phyloP scores from a whole-genome alignment of 92 coral and sea anemone genomes.

The Paragorgia papillata region DNA sequence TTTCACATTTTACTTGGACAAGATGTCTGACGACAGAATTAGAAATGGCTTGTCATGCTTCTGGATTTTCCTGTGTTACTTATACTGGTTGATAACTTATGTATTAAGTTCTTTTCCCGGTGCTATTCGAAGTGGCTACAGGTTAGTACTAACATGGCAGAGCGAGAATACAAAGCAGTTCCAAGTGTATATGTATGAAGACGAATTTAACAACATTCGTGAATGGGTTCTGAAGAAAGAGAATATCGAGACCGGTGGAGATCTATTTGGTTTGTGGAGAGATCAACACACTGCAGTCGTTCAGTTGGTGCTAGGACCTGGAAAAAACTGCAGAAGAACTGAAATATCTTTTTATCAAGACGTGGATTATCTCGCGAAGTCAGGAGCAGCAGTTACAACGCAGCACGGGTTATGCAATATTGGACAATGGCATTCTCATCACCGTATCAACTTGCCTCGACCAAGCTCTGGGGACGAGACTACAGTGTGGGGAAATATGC shows the following conservation, averaged over 20 bases:
- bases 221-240: conserved; percentile 57
- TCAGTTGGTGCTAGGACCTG: conserved; percentile 85
- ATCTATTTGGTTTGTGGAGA: conserved; percentile 83
- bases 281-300: conserved; percentile 70
- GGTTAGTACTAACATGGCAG: neutral
- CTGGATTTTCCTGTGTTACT: neutral
- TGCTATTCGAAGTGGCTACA: neutral
- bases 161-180: conserved; percentile 3
- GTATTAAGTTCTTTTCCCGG: neutral
- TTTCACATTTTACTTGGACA: neutral
- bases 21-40: neutral
- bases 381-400: conserved; percentile 60
- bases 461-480: conserved; percentile 88
- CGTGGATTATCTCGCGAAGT: conserved; percentile 58
- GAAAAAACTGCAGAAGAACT: conserved; percentile 61
- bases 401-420: conserved; percentile 81
- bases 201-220: conserved; percentile 60
- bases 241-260: conserved; percentile 85
- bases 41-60: neutral
- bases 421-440: conserved; percentile 98
- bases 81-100: neutral
- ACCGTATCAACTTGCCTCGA: conserved; percentile 64
- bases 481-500: conserved; percentile 93
- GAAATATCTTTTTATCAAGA: conserved; percentile 76
- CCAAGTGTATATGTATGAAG: conserved; percentile 61